phyloP scores from a whole-genome alignment of 2,888 invertebrate species.

The Platycnemis pennipes region DNA sequence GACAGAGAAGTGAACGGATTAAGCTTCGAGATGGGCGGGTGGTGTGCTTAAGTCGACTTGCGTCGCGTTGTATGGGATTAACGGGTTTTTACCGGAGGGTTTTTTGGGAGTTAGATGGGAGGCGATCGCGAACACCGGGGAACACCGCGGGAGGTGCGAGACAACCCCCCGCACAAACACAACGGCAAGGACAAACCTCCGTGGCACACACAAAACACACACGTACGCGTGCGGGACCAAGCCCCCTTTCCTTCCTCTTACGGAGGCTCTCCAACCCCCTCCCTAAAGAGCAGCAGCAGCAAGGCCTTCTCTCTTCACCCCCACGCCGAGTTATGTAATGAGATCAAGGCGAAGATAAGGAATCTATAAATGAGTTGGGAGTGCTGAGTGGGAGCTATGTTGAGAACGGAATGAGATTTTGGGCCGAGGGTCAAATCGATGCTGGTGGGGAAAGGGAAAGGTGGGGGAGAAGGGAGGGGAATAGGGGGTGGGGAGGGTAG shows the following conservation, averaged over 20 bases:
- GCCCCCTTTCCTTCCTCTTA: neutral
- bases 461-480: neutral
- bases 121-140: neutral
- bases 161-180: neutral
- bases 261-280: neutral
- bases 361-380: constrained; percentile 62
- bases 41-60: neutral
- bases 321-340: constrained; percentile 60
- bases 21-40: neutral
- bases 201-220: neutral
- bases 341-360: constrained; percentile 64
- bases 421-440: constrained; percentile 68
- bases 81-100: neutral
- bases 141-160: neutral
- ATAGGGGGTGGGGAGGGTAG: neutral
- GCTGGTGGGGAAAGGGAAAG: constrained; percentile 41
- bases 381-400: constrained; percentile 64
- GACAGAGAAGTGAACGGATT: neutral
- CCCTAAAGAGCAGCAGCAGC: neutral
- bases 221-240: neutral
- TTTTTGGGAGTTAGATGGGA: neutral
- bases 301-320: neutral
- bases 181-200: neutral
- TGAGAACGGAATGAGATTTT: constrained; percentile 66
- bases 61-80: neutral